Conservation (phyloP, 2,888 invertebrate genomes). For the Drosophila ezoana region DNA sequence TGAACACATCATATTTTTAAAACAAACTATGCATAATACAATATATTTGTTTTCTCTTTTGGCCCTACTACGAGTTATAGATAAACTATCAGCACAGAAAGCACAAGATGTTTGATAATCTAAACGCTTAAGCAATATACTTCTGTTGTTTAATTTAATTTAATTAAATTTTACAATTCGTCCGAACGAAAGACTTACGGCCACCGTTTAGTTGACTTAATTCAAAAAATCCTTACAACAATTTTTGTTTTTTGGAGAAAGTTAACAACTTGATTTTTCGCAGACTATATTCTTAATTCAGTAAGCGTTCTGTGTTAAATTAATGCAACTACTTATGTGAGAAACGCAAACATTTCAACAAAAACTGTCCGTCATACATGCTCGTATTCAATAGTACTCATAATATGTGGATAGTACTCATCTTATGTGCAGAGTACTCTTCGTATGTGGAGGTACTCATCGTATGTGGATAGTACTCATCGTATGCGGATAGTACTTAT, state of each 20-base stretch:
- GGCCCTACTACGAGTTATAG: too few relatives aligned
- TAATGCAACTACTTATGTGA: background rate
- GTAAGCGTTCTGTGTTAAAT: background rate
- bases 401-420: too few relatives aligned
- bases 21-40: background rate
- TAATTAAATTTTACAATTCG: background rate
- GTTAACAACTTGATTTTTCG: background rate
- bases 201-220: background rate
- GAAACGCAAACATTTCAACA: background rate
- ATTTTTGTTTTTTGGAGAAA: slow-evolving; percentile 1
- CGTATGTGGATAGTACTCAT: too few relatives aligned
- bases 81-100: background rate
- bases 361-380: background rate
- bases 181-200: background rate
- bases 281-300: background rate
- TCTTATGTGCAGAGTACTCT: too few relatives aligned
- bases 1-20: too few relatives aligned
- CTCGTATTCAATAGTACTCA: too few relatives aligned
- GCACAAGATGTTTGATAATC: slow-evolving; percentile 2
- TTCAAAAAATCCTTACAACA: background rate
- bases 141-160: background rate
- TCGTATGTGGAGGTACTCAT: too few relatives aligned
- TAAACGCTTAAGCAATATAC: background rate
- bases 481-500: too few relatives aligned
- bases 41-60: background rate